A percentile compares a stretch with the other conserved stretches of the same genome.
Evolutionary conservation across 2,113 vertebrate genomes (phyloP).

Genomic region (Noctilio leporinus): DNA sequence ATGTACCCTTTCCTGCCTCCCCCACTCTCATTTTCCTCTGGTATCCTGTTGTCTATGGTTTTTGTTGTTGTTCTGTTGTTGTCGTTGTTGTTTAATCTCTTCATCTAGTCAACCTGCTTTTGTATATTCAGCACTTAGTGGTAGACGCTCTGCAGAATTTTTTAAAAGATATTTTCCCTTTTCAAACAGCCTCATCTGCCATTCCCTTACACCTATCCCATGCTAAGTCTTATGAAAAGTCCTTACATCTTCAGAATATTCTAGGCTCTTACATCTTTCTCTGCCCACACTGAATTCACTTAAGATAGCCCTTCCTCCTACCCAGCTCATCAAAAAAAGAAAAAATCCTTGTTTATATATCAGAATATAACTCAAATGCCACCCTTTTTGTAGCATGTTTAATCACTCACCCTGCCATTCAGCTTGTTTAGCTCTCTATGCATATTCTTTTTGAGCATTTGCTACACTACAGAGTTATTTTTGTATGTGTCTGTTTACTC

Average conservation of each 20-base stretch:
- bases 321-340: background rate
- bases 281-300: background rate
- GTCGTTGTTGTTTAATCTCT: background rate
- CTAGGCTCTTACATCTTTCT: background rate
- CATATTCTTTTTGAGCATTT: background rate
- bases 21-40: no score
- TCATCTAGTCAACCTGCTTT: background rate
- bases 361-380: background rate
- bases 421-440: background rate
- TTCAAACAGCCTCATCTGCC: background rate
- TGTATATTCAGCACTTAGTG: background rate
- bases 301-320: background rate
- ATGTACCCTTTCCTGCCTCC: constrained; percentile 28
- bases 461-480: background rate
- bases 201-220: background rate
- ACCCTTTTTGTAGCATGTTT: background rate
- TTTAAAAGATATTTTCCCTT: background rate
- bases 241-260: background rate
- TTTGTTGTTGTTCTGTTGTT: no score
- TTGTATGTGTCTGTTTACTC: background rate
- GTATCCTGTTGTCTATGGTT: no score
- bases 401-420: background rate
- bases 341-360: background rate
- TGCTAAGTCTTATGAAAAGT: background rate
- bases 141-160: background rate